phyloP scores from a whole-genome alignment of 2,113 vertebrate species.

The Leiothrix lutea region DNA sequence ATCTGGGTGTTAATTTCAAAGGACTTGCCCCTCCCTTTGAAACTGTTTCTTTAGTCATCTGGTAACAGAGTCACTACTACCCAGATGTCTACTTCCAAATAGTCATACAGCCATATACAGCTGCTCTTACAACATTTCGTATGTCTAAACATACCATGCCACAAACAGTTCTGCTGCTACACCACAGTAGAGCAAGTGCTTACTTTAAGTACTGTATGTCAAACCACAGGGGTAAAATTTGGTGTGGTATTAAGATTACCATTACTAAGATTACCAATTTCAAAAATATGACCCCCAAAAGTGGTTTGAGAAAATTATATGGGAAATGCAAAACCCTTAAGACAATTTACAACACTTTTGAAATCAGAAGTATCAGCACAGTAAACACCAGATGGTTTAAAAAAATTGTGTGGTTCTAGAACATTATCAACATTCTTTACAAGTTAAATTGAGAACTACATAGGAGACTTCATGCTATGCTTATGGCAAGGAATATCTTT shows the following conservation, averaged over 20 bases:
- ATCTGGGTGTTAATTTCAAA: not conserved
- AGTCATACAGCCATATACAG: not conserved
- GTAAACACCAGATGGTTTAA: not conserved
- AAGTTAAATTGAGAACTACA: not conserved
- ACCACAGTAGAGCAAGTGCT: not conserved
- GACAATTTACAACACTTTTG: not conserved
- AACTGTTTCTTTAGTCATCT: not conserved
- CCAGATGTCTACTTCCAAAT: not conserved
- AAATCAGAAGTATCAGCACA: not conserved
- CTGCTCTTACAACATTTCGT: not conserved
- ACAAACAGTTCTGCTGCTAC: not conserved
- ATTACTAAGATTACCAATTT: not conserved
- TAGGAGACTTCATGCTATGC: not conserved
- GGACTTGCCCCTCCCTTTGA: not conserved
- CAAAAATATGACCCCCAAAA: not conserved
- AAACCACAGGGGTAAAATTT: not conserved
- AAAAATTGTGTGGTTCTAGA: not conserved
- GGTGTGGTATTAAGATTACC: not conserved
- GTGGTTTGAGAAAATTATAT: not conserved
- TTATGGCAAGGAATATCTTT: not conserved
- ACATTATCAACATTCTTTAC: not conserved
- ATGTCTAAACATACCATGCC: not conserved
- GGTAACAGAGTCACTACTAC: not conserved
- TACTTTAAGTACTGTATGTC: not conserved
- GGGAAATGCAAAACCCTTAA: not conserved